Evolutionary conservation across 2,888 invertebrate species (phyloP).

Genomic region (Drosophila meridiana): DNA sequence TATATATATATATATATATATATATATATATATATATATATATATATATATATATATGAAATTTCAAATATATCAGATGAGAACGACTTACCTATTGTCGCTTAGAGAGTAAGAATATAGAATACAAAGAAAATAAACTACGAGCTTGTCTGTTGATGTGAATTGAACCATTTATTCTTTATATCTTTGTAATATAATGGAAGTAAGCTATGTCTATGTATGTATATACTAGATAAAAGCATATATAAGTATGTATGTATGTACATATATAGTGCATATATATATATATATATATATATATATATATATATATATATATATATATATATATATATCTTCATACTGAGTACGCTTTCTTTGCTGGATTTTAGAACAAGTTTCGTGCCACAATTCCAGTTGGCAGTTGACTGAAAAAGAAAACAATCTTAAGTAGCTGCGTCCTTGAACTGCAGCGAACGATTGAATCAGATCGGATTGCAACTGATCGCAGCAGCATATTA

Average conservation of each 20-base stretch:
- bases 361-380: neutral
- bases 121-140: too few relatives aligned
- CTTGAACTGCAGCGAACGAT: slow-evolving; percentile 13
- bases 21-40: neutral
- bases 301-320: neutral
- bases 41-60: neutral
- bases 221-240: too few relatives aligned
- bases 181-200: too few relatives aligned
- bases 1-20: neutral
- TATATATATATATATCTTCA: neutral
- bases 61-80: too few relatives aligned
- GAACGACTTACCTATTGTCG: too few relatives aligned
- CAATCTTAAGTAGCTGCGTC: slow-evolving; percentile 8
- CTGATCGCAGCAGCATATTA: slow-evolving; percentile 1
- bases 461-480: slow-evolving; percentile 18
- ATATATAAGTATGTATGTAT: too few relatives aligned
- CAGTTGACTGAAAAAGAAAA: slow-evolving; percentile 2
- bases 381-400: slow-evolving; percentile 3
- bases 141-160: too few relatives aligned
- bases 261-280: too few relatives aligned
- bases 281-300: too few relatives aligned
- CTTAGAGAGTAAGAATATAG: too few relatives aligned
- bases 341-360: neutral
- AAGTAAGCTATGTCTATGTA: too few relatives aligned
- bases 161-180: too few relatives aligned